A percentile compares a stretch with the other conserved stretches of the same genome.
These are phyloP conservation scores for Cygnus buccinator DNA, from an alignment of 2,113 vertebrate species.

Conservation along the genomic window DNA sequence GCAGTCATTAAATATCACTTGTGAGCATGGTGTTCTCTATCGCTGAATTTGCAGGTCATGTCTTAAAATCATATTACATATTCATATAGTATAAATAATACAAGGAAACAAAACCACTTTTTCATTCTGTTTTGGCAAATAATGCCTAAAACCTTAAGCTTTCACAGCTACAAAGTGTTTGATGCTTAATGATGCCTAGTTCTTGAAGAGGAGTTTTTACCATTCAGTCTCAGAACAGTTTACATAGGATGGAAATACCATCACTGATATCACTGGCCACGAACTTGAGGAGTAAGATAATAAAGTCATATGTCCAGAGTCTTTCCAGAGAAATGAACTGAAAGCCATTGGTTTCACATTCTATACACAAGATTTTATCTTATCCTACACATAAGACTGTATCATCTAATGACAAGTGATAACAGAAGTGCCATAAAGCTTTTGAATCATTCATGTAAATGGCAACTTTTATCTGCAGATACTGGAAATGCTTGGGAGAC, in stretches of 20 bases:
- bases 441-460: neutral
- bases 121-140: neutral
- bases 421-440: neutral
- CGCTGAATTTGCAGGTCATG: neutral
- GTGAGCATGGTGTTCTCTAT: neutral
- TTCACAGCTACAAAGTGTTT: neutral
- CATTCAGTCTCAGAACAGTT: neutral
- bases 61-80: neutral
- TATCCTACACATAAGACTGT: neutral
- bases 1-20: neutral
- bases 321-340: neutral
- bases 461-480: neutral
- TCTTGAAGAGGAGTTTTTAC: neutral
- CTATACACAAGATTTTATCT: neutral
- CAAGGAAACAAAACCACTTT: neutral
- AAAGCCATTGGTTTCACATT: neutral
- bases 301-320: neutral
- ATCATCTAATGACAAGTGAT: neutral
- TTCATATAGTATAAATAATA: neutral
- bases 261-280: neutral
- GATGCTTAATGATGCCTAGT: neutral
- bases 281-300: neutral
- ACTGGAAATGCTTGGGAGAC: neutral
- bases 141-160: neutral
- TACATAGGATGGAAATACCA: neutral